These are phyloP conservation scores for Apodemus speciosus DNA, from an alignment of 2,113 vertebrate genomes.

Conservation along the genomic window DNA sequence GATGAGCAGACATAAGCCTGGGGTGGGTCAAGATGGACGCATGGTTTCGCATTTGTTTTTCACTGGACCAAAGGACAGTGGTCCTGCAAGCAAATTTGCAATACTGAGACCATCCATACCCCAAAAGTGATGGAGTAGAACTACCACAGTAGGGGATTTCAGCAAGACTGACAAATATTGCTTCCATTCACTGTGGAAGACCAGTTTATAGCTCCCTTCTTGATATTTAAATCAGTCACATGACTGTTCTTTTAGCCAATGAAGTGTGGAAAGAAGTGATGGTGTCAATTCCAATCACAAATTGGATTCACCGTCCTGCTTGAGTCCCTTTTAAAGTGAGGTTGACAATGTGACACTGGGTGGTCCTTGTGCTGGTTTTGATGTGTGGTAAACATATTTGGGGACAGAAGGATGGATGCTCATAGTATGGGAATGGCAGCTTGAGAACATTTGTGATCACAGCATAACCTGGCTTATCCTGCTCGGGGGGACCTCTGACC, in stretches of 20 bases:
- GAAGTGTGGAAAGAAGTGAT: background rate
- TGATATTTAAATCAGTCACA: background rate
- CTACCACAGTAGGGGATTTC: rapidly evolving
- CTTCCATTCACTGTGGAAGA: background rate
- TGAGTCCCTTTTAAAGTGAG: background rate
- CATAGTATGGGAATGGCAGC: background rate
- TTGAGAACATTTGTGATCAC: background rate
- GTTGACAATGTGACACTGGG: no score
- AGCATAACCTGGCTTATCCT: background rate
- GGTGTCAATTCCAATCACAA: background rate
- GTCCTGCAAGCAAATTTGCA: background rate
- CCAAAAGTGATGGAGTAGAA: background rate
- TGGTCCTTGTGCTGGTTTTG: background rate
- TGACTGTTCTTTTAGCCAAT: background rate
- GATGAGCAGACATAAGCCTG: rapidly evolving
- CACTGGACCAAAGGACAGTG: background rate
- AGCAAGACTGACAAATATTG: background rate
- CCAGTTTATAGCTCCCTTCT: background rate
- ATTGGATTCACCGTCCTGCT: rapidly evolving
- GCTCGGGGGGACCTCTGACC: no score
- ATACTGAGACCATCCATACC: background rate
- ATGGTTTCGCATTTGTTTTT: rapidly evolving
- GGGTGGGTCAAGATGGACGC: background rate
- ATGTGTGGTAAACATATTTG: background rate
- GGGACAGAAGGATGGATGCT: rapidly evolving